phyloP scores from a whole-genome alignment of 2,797 vertebrate genomes.

The Mycteria americana region DNA sequence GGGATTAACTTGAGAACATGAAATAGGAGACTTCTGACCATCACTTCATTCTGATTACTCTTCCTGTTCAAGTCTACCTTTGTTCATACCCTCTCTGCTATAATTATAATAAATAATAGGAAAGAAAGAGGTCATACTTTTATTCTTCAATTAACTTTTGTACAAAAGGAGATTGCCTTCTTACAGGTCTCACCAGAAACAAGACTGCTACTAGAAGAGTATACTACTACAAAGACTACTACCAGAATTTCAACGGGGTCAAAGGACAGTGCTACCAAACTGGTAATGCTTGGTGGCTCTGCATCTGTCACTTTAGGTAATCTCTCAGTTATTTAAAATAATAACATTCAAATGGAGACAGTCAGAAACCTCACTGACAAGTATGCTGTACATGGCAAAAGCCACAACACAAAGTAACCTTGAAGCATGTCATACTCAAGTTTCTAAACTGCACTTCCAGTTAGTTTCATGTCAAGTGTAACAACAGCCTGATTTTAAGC shows the following conservation, averaged over 20 bases:
- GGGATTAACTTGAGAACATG: neutral
- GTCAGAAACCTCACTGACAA: neutral
- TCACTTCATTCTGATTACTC: neutral
- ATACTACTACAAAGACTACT: neutral
- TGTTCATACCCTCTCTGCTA: neutral
- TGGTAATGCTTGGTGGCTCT: neutral
- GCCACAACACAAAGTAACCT: neutral
- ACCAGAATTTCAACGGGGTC: neutral
- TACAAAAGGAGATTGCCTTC: neutral
- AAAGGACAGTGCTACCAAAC: neutral
- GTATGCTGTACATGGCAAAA: neutral
- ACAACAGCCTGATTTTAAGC: neutral
- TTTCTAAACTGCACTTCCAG: neutral
- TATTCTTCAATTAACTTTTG: neutral
- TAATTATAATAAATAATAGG: neutral
- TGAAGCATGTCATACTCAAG: neutral
- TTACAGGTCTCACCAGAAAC: neutral
- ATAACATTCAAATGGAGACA: neutral
- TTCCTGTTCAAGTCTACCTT: neutral
- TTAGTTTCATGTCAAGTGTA: neutral
- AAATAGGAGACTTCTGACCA: neutral
- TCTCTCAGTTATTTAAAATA: neutral
- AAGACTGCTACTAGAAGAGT: neutral
- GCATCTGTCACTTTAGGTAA: neutral
- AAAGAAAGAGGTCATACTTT: neutral